Base-by-base conservation (phyloP, 2,888 invertebrate species). In the Cecidostiba fungosa region DNA sequence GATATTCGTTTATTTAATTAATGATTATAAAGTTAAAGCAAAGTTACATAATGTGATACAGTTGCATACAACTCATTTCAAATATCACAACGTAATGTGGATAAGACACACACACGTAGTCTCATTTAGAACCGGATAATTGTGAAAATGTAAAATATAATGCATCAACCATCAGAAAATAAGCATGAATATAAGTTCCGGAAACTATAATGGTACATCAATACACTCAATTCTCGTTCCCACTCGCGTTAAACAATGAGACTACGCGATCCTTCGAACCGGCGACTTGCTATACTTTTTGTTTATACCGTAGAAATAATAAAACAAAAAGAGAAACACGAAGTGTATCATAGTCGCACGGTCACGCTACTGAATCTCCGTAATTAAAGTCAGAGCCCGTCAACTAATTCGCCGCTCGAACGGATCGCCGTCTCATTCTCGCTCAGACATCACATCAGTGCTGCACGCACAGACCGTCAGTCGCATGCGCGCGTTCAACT, bases 11-110 rank as follows among this genome's bases (percentile, higher is more conserved):
- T n/a, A 59, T 19, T 59, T n/a, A 59, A 59, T 74, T 47, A 74
- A 16, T 26, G 23, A 26, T 47, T 72, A 10, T 29, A 2, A 54
- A 47, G 19, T 8, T n/a, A n/a, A 23, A 76, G 54, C 36, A 10
- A 29, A 62, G 70, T 70, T 79, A 36, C 26, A 32, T 77, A 82
- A 82, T 26, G n/a, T 8, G n/a, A 74, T 76, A 47, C 32, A 54
- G 39, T 14, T 82, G 10, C 23, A 5, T 47, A 62, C 16, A 14
- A 4, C 23, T 16, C 39, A 47, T 74, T 74, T 74, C 1, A 23
- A 72, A 39, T 39, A n/a, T n/a, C n/a, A n/a, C n/a, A n/a, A n/a
- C n/a, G n/a, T n/a, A n/a, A n/a, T n/a, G n/a, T n/a, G n/a, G n/a
- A n/a, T n/a, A n/a, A n/a, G n/a, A n/a, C n/a, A n/a, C n/a, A n/a